These are phyloP conservation scores for Conistra vaccinii DNA, from an alignment of 2,888 invertebrate species.

Conservation along the genomic window DNA sequence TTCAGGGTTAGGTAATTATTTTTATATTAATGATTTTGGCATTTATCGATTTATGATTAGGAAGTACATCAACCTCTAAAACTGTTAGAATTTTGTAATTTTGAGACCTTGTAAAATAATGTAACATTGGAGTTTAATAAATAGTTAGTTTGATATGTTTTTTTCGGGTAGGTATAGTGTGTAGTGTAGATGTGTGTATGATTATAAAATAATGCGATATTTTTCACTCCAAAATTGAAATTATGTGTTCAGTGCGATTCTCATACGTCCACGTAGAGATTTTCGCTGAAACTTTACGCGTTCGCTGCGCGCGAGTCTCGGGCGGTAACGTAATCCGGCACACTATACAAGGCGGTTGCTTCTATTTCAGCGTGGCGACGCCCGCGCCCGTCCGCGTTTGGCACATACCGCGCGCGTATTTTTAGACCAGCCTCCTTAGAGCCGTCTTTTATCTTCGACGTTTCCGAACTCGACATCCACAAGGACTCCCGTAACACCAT, in stretches of 20 bases:
- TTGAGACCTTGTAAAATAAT: not conserved
- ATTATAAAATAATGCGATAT: conserved; percentile 16
- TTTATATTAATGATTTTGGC: not conserved
- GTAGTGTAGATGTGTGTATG: conserved; percentile 74
- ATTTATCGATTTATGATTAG: conserved; percentile 1
- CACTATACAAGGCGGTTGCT: conserved; percentile 84
- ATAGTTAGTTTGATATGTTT: not conserved
- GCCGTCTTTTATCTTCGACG: conserved; percentile 65
- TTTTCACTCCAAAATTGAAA: conserved; percentile 16
- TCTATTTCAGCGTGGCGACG: conserved; percentile 74
- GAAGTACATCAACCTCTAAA: conserved; percentile 1
- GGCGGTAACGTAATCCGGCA: conserved; percentile 86
- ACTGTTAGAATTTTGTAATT: not conserved
- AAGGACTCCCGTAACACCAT: conserved; percentile 68
- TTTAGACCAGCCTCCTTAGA: conserved; percentile 76
- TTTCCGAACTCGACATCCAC: conserved; percentile 68
- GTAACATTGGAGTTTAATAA: conserved; percentile 9
- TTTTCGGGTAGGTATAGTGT: conserved; percentile 70
- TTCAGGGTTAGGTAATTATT: conserved; percentile 17
- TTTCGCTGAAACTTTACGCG: conserved; percentile 53
- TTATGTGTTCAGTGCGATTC: conserved; percentile 43
- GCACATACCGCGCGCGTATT: conserved; percentile 81
- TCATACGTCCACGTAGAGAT: conserved; percentile 56
- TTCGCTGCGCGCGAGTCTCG: conserved; percentile 58
- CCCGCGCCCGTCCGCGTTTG: conserved; percentile 76